Evolutionary conservation across 2,797 vertebrate genomes (phyloP), one percentile per base, ranked within the genome.

Genomic region (Kryptolebias ocellatus): DNA sequence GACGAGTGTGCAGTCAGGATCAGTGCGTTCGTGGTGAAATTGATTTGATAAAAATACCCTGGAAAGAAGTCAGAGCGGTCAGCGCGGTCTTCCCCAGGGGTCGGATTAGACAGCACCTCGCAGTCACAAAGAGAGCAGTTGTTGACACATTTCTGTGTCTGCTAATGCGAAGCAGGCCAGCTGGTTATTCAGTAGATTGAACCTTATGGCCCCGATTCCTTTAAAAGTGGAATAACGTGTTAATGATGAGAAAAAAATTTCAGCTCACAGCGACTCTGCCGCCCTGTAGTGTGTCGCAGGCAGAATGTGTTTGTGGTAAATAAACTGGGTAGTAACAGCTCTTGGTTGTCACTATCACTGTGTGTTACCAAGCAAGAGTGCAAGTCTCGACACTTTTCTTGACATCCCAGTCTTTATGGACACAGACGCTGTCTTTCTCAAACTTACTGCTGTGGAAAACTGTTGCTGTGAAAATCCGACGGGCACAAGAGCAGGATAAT

Each of bases 91-190:
- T 76, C 53, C 68, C 65, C 14, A 4, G 53, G 47, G 64, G 64
- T 65, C 67, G 47, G 45, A 72, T 72, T 45, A 73, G 61, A 63
- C 63, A 34, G 34, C 50, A 61, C 49, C 70, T 70, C 55, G 62
- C 31, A 31, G 55, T 52, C 59, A 58, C 64, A 45, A 61, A 28
- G 62, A 74, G 65, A 58, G 14, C 60, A 72, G 58, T 67, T 70
- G 67, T 61, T 64, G 89, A 89, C 86, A 91, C 80, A 89, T 81
- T 90, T 89, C 79, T 89, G 74, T 69, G 60, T 83, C 73, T 82
- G 56, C 63, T 45, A 44, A 64, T 8, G 7, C 63, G 79, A 89
- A 90, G 74, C 85, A 86, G 83, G 81, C 52, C 86, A 83, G 56
- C 70, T 74, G 70, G 69, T 84, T 79, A 1, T 82, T 75, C 70